Evolutionary conservation across 2,888 invertebrate species (phyloP).

Genomic region (Cataglyphis livida): DNA sequence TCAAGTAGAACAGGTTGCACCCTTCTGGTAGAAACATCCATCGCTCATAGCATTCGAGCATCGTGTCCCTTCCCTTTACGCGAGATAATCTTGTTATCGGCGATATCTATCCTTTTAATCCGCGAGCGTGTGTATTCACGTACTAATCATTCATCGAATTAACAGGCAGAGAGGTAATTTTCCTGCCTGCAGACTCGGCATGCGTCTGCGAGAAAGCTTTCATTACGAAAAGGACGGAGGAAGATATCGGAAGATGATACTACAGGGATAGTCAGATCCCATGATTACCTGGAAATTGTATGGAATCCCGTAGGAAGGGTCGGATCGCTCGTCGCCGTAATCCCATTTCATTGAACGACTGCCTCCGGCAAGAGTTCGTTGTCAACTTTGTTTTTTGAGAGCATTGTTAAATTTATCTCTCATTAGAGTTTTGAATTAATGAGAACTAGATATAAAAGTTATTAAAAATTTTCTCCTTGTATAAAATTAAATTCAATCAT

Average conservation of each 20-base stretch:
- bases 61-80: slow-evolving; percentile 42
- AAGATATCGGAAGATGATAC: slow-evolving; percentile 46
- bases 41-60: slow-evolving; percentile 48
- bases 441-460: not conserved
- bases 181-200: slow-evolving; percentile 37
- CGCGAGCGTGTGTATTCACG: slow-evolving; percentile 73
- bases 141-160: slow-evolving; percentile 78
- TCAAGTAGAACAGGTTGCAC: slow-evolving; percentile 79
- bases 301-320: slow-evolving; percentile 41
- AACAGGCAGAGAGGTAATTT: slow-evolving; percentile 39
- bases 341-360: slow-evolving; percentile 25
- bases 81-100: slow-evolving; percentile 83
- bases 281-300: slow-evolving; percentile 52
- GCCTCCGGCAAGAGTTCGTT: slow-evolving; percentile 5
- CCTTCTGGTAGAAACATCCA: slow-evolving; percentile 58
- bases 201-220: slow-evolving; percentile 28
- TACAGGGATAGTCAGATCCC: slow-evolving; percentile 36
- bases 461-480: not conserved
- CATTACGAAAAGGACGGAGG: slow-evolving; percentile 9
- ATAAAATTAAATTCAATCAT: not conserved
- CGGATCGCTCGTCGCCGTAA: slow-evolving; percentile 23
- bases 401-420: slow-evolving; percentile 1
- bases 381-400: slow-evolving; percentile 26
- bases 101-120: slow-evolving; percentile 81
- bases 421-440: not conserved